Evolutionary conservation across 92 coral and sea anemone species (phyloP).

Genomic region (Zoanthus sansibaricus): DNA sequence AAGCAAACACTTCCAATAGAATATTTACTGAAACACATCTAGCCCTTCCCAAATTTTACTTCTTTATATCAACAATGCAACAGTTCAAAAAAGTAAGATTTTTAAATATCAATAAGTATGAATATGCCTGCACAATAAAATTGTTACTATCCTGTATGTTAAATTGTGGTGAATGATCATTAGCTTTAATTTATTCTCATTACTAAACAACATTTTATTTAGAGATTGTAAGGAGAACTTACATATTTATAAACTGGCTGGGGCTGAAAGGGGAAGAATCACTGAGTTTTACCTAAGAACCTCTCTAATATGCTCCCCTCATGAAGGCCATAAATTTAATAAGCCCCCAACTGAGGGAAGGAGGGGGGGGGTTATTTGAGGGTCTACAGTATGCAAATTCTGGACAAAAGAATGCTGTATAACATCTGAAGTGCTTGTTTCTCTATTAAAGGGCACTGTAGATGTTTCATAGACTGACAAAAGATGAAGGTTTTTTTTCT

Average conservation of each 20-base stretch:
- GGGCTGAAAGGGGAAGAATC: not conserved
- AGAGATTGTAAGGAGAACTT: slow-evolving; percentile 15
- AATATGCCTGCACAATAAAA: slow-evolving; percentile 2
- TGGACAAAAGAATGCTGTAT: not conserved
- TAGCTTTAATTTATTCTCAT: not conserved
- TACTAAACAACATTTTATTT: not conserved
- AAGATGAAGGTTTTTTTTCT: not conserved
- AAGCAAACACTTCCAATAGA: slow-evolving; percentile 21
- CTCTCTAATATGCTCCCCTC: slow-evolving; percentile 13
- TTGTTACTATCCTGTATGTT: slow-evolving; percentile 20
- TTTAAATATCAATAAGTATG: slow-evolving; percentile 21
- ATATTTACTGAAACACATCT: slow-evolving; percentile 24
- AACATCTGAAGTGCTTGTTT: not conserved
- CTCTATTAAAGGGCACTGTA: slow-evolving; percentile 26
- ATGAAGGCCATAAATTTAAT: slow-evolving; percentile 15
- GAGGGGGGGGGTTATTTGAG: not conserved
- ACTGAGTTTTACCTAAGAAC: not conserved
- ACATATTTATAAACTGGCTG: slow-evolving; percentile 2
- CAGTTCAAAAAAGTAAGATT: slow-evolving; percentile 25
- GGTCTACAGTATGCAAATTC: not conserved
- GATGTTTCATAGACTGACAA: slow-evolving; percentile 31
- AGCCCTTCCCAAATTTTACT: slow-evolving; percentile 4
- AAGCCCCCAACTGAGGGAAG: slow-evolving; percentile 13
- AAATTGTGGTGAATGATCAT: slow-evolving; percentile 7
- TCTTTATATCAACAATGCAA: slow-evolving; percentile 8